phyloP scores from a whole-genome alignment of 2,797 vertebrate species.

The Lepidocolaptes lacrymiger region DNA sequence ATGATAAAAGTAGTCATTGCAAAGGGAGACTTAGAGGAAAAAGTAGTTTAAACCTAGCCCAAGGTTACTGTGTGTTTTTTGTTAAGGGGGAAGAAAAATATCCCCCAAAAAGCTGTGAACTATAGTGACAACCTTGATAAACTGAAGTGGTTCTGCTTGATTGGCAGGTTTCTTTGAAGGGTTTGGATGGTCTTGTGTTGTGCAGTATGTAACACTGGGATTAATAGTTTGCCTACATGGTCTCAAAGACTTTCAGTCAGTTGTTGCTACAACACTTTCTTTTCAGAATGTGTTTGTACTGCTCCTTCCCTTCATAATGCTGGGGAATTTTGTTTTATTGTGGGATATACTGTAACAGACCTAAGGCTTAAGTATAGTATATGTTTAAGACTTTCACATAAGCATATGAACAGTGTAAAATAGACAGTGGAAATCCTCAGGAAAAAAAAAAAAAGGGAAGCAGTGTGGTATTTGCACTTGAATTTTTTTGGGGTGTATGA shows the following conservation, averaged over 20 bases:
- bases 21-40: background rate
- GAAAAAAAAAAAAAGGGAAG: background rate
- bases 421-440: background rate
- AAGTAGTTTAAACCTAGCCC: background rate
- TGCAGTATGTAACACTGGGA: background rate
- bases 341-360: background rate
- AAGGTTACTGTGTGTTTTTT: background rate
- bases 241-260: background rate
- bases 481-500: background rate
- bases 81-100: background rate
- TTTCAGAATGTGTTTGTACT: background rate
- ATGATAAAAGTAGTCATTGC: background rate
- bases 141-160: background rate
- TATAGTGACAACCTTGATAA: background rate
- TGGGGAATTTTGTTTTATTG: background rate
- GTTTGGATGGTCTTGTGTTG: background rate
- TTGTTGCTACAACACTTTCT: background rate
- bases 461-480: background rate
- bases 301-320: background rate
- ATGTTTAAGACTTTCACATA: background rate
- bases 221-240: background rate
- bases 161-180: background rate
- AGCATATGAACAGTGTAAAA: background rate
- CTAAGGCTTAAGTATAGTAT: background rate
- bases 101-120: accelerated